Evolutionary conservation across 2,888 invertebrate genomes (phyloP).

Genomic region (Diaperis boleti): DNA sequence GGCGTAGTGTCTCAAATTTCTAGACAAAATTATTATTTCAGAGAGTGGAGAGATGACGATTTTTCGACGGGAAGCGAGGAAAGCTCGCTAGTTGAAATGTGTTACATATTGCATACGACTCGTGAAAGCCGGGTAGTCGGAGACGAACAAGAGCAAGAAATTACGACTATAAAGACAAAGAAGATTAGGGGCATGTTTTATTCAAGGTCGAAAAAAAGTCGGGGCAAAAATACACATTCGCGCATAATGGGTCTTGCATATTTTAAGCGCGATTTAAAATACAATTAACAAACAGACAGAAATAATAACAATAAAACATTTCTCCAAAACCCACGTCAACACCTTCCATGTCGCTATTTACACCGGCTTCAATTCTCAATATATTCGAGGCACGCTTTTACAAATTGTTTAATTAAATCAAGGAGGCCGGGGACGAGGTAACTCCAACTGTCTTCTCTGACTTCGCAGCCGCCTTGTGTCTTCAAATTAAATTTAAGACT

Average conservation of each 20-base stretch:
- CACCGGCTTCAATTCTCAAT: slow-evolving; percentile 60
- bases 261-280: too few relatives aligned
- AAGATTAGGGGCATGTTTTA: background rate
- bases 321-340: too few relatives aligned
- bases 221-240: too few relatives aligned
- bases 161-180: background rate
- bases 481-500: slow-evolving; percentile 57
- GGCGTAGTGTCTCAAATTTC: slow-evolving; percentile 30
- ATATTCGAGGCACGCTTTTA: slow-evolving; percentile 65
- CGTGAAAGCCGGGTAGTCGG: background rate
- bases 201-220: background rate
- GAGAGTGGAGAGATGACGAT: background rate
- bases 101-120: slow-evolving; percentile 5
- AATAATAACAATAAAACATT: too few relatives aligned
- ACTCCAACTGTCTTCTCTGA: slow-evolving; percentile 54
- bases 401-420: slow-evolving; percentile 67
- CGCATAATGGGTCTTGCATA: too few relatives aligned
- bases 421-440: slow-evolving; percentile 52
- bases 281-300: too few relatives aligned
- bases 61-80: slow-evolving; percentile 1
- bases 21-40: slow-evolving; percentile 18
- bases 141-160: background rate
- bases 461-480: slow-evolving; percentile 55
- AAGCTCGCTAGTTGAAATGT: background rate
- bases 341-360: too few relatives aligned